Conservation (phyloP, 1,140 invertebrate genomes). For the Cydia amplana region DNA sequence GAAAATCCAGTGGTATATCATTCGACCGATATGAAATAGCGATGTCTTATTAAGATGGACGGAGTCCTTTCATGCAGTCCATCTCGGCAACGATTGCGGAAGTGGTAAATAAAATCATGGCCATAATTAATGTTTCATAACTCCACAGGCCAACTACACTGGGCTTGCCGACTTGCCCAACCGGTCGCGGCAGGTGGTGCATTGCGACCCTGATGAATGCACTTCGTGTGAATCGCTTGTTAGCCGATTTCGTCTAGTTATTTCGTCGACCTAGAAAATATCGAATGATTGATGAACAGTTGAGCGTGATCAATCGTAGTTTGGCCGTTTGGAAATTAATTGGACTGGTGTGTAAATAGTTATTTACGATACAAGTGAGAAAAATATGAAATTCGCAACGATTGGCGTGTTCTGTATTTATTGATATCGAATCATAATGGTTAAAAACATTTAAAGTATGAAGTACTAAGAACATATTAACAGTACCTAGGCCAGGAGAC, state of each 20-base stretch:
- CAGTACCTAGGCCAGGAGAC: not conserved
- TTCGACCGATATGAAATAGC: too few relatives aligned
- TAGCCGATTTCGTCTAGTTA: slow-evolving; percentile 2
- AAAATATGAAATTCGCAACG: too few relatives aligned
- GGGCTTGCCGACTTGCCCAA: slow-evolving; percentile 50
- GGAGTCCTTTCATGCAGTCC: not conserved
- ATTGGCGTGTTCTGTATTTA: too few relatives aligned
- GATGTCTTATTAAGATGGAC: not conserved
- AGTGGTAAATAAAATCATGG: slow-evolving; percentile 60
- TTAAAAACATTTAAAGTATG: not conserved
- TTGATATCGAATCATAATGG: too few relatives aligned
- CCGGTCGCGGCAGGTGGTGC: slow-evolving; percentile 53
- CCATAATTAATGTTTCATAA: slow-evolving; percentile 69
- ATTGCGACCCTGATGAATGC: slow-evolving; percentile 46
- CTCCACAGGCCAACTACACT: slow-evolving; percentile 41
- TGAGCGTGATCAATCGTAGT: not conserved
- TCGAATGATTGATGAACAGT: slow-evolving; percentile 1
- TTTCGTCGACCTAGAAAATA: slow-evolving; percentile 19
- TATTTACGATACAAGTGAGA: too few relatives aligned
- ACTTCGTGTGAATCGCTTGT: slow-evolving; percentile 20
- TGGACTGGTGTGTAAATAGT: not conserved
- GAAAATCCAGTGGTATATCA: too few relatives aligned
- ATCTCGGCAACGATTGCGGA: slow-evolving; percentile 55
- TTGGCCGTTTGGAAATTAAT: not conserved
- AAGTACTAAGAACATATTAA: too few relatives aligned